Evolutionary conservation across 2,888 invertebrate species (phyloP).

Genomic region (Drosophila meridionalis): DNA sequence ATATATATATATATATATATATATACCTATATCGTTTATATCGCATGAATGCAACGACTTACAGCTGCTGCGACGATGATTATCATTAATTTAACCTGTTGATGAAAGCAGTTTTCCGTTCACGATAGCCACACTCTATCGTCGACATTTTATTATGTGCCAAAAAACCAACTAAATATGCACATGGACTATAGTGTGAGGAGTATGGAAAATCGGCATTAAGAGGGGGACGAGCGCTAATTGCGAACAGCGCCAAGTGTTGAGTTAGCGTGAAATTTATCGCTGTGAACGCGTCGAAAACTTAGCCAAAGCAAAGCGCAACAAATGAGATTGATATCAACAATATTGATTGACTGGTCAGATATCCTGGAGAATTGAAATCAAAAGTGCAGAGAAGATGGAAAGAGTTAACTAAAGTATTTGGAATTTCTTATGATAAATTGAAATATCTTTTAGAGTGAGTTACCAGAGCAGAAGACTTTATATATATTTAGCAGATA

Average conservation of each 20-base stretch:
- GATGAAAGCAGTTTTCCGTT: constrained; percentile 29
- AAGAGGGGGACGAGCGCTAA: constrained; percentile 25
- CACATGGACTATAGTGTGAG: constrained; percentile 4
- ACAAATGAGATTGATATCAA: constrained; percentile 15
- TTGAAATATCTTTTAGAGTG: background rate
- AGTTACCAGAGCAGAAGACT: background rate
- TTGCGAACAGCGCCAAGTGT: constrained; percentile 65
- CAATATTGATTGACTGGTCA: background rate
- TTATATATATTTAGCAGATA: background rate
- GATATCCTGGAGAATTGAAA: background rate
- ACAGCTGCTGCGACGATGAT: constrained; percentile 22
- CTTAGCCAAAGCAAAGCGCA: constrained; percentile 24
- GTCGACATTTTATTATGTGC: constrained; percentile 49
- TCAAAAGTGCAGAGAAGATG: rapidly evolving
- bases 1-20: constrained; percentile 1
- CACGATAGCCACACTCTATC: constrained; percentile 7
- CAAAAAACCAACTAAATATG: constrained; percentile 25
- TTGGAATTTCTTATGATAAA: background rate
- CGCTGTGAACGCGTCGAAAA: constrained; percentile 33
- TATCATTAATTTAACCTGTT: constrained; percentile 49
- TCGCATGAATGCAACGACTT: constrained; percentile 2
- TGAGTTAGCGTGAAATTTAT: constrained; percentile 80
- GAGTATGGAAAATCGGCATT: background rate
- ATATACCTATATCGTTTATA: background rate
- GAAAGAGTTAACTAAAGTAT: background rate